phyloP scores from a whole-genome alignment of 2,113 vertebrate genomes.

The Ranitomeya imitator region DNA sequence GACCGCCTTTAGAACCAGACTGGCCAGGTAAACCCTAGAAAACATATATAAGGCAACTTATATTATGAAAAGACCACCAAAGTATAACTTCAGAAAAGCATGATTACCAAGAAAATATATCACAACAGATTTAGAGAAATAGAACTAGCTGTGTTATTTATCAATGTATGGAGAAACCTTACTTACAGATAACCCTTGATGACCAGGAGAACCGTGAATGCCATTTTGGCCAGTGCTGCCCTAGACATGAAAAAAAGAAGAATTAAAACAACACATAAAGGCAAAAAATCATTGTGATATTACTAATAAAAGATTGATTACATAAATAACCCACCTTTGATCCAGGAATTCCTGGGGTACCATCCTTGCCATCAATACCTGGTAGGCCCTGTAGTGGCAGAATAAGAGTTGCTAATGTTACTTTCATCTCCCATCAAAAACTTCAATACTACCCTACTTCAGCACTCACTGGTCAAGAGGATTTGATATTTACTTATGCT shows the following conservation, averaged over 20 bases:
- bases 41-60: constrained; percentile 52
- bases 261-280: not conserved
- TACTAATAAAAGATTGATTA: not conserved
- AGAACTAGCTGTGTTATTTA: not conserved
- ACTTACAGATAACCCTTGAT: constrained; percentile 91
- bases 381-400: constrained; percentile 83
- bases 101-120: not conserved
- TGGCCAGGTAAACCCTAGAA: constrained; percentile 88
- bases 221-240: constrained; percentile 81
- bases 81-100: too few relatives aligned
- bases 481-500: not conserved
- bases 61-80: not conserved
- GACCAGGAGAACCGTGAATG: constrained; percentile 81
- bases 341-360: constrained; percentile 88
- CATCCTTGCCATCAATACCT: constrained; percentile 95
- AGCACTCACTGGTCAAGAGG: not conserved
- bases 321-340: constrained; percentile 79
- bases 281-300: not conserved
- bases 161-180: not conserved
- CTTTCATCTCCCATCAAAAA: not conserved
- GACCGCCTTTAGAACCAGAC: constrained; percentile 85
- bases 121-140: not conserved
- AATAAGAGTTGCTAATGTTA: not conserved
- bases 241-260: constrained; percentile 66
- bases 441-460: not conserved